phyloP scores from a whole-genome alignment of 2,888 invertebrate genomes.

The Thyatira batis region DNA sequence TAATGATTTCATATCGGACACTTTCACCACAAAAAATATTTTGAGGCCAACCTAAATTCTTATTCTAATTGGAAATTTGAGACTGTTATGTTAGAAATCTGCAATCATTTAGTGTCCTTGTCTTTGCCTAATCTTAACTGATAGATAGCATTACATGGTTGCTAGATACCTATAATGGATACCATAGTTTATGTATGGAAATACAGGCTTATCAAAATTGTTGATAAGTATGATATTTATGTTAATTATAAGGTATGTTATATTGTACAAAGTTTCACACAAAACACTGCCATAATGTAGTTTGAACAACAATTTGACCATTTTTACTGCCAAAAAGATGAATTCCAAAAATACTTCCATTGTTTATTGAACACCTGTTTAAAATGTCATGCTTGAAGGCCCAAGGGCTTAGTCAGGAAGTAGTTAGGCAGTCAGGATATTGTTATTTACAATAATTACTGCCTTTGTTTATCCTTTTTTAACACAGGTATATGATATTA shows the following conservation, averaged over 20 bases:
- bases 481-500: too few relatives aligned
- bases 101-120: background rate
- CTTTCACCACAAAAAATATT: constrained; percentile 57
- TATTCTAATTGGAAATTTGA: constrained; percentile 1
- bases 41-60: constrained; percentile 2
- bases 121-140: background rate
- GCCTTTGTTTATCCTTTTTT: too few relatives aligned
- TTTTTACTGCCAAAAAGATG: too few relatives aligned
- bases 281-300: too few relatives aligned
- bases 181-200: background rate
- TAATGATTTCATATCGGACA: constrained; percentile 54
- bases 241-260: constrained; percentile 8
- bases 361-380: background rate
- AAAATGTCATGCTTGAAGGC: too few relatives aligned
- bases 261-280: too few relatives aligned
- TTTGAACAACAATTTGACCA: too few relatives aligned
- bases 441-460: too few relatives aligned
- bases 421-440: too few relatives aligned
- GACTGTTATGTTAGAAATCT: background rate
- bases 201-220: too few relatives aligned
- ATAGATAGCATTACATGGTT: background rate
- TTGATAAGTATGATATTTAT: background rate
- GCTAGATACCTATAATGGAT: background rate
- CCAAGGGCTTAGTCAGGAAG: too few relatives aligned
- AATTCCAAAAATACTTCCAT: constrained; percentile 2